These are phyloP conservation scores for Sialis lutaria DNA, from an alignment of 2,888 invertebrate genomes.

Conservation along the genomic window DNA sequence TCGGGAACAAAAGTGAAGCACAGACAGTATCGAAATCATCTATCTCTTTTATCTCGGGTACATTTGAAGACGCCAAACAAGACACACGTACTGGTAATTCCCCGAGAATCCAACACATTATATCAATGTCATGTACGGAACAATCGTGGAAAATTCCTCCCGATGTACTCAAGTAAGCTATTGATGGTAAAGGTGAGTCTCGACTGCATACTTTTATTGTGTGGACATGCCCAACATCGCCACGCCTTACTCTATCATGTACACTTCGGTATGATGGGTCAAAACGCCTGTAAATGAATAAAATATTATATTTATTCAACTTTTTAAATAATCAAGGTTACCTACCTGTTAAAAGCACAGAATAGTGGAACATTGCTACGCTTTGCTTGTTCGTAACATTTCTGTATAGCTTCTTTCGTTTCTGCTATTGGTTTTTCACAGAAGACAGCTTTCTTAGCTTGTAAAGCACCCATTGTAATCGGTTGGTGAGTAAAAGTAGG, in stretches of 20 bases:
- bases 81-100: slow-evolving; percentile 40
- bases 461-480: slow-evolving; percentile 32
- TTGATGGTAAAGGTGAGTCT: slow-evolving; percentile 43
- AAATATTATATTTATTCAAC: background rate
- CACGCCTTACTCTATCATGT: slow-evolving; percentile 30
- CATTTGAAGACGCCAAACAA: slow-evolving; percentile 32
- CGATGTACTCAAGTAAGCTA: slow-evolving; percentile 40
- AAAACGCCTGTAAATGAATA: slow-evolving; percentile 30
- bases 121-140: slow-evolving; percentile 49
- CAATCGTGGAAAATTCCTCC: slow-evolving; percentile 54
- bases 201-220: slow-evolving; percentile 42
- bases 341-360: slow-evolving; percentile 40
- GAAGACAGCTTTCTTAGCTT: slow-evolving; percentile 42
- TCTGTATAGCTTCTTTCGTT: slow-evolving; percentile 29
- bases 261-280: slow-evolving; percentile 39
- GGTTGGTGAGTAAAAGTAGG: slow-evolving; percentile 41
- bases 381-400: slow-evolving; percentile 39
- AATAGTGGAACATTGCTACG: slow-evolving; percentile 34
- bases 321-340: slow-evolving; percentile 9
- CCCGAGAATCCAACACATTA: slow-evolving; percentile 43
- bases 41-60: slow-evolving; percentile 38
- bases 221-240: slow-evolving; percentile 43
- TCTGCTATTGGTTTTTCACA: slow-evolving; percentile 53
- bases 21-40: slow-evolving; percentile 46
- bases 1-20: slow-evolving; percentile 39